phyloP scores from a whole-genome alignment of 2,888 invertebrate genomes.

The Hemicrepidius hirtus region DNA sequence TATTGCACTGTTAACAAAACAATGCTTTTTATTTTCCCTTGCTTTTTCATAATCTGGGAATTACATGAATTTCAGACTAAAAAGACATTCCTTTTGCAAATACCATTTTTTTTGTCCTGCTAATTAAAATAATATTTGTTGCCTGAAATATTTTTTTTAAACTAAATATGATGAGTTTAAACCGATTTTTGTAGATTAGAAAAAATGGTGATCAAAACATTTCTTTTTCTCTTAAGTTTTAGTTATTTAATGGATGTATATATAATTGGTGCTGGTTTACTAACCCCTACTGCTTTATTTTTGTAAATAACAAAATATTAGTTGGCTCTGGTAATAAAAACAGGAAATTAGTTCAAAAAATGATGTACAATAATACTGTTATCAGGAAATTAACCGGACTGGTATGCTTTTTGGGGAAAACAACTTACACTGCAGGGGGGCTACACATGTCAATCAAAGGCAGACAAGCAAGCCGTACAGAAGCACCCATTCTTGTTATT shows the following conservation, averaged over 20 bases:
- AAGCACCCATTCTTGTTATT: conserved; percentile 90
- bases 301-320: not conserved
- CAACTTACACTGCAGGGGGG: conserved; percentile 84
- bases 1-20: too few species aligned
- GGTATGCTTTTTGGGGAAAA: conserved; percentile 83
- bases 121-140: too few species aligned
- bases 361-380: conserved; percentile 26
- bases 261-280: conserved; percentile 14
- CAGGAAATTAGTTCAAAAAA: not conserved
- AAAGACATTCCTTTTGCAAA: too few species aligned
- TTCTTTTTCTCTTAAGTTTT: conserved; percentile 21
- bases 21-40: too few species aligned
- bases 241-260: not conserved
- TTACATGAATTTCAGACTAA: too few species aligned
- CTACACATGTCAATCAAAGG: conserved; percentile 87
- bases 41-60: too few species aligned
- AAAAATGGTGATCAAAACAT: conserved; percentile 55
- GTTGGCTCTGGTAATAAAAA: not conserved
- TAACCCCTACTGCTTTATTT: conserved; percentile 1
- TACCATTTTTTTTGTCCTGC: too few species aligned
- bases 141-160: too few species aligned
- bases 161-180: too few species aligned
- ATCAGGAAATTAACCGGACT: conserved; percentile 59
- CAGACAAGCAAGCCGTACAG: conserved; percentile 81
- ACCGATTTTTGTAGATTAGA: too few species aligned